Conservation (phyloP, 2,113 vertebrate species). For the Podarcis cretensis region DNA sequence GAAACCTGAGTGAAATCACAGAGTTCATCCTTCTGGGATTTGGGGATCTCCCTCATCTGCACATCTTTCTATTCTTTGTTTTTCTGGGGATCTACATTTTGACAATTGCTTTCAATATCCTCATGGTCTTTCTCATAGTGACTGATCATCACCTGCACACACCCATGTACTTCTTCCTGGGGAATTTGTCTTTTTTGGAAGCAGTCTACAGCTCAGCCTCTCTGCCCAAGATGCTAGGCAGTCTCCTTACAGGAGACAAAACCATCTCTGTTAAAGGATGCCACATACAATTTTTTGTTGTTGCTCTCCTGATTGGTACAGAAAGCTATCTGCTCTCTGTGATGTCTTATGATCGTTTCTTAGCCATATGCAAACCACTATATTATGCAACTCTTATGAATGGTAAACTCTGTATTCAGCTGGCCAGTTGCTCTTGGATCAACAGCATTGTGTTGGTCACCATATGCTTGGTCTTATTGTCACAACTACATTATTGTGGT, state of each 20-base stretch:
- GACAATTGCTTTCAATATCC: background rate
- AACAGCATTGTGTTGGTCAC: background rate
- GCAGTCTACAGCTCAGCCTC: background rate
- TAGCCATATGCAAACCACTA: conserved; percentile 8
- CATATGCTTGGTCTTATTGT: background rate
- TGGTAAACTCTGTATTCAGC: background rate
- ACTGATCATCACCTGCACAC: background rate
- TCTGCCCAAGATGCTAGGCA: background rate
- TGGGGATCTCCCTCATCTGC: background rate
- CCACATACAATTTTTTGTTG: background rate
- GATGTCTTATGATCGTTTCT: conserved; percentile 1
- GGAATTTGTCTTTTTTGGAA: background rate
- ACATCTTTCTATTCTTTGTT: background rate
- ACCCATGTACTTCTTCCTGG: conserved; percentile 1
- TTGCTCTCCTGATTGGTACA: background rate
- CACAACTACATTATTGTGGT: background rate
- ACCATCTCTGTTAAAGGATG: background rate
- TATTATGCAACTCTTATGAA: background rate
- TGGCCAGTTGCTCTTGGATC: background rate
- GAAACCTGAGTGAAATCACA: background rate
- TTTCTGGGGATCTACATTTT: background rate
- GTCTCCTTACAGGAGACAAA: background rate
- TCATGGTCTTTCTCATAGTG: background rate
- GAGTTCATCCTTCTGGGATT: conserved; percentile 16
- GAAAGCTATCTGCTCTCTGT: background rate